These are phyloP conservation scores for Seriola aureovittata DNA, from an alignment of 2,113 vertebrate species.

Conservation along the genomic window DNA sequence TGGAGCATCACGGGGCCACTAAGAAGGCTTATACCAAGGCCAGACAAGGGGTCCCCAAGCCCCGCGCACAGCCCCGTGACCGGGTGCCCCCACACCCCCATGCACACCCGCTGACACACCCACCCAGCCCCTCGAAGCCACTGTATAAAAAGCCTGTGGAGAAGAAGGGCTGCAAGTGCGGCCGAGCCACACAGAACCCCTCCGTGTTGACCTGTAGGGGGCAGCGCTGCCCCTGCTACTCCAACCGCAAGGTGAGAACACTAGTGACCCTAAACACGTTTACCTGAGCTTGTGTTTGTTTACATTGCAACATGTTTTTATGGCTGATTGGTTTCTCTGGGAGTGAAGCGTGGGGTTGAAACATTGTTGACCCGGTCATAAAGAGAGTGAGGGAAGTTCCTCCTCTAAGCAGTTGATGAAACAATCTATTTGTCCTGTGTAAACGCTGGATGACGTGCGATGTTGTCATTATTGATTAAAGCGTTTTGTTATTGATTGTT, in stretches of 20 bases:
- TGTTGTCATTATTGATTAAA: not conserved
- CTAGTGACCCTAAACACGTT: too few relatives aligned
- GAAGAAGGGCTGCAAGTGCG: slow-evolving; percentile 99
- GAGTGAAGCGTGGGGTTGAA: too few relatives aligned
- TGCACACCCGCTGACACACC: slow-evolving; percentile 82
- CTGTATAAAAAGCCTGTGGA: slow-evolving; percentile 98
- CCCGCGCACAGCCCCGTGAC: slow-evolving; percentile 94
- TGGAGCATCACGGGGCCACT: slow-evolving; percentile 92
- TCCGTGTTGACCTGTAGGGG: slow-evolving; percentile 99
- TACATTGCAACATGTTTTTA: too few relatives aligned
- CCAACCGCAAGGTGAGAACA: slow-evolving; percentile 92
- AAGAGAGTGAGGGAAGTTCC: too few relatives aligned
- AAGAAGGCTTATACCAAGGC: slow-evolving; percentile 97
- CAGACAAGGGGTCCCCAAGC: slow-evolving; percentile 93
- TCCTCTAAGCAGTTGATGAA: too few relatives aligned
- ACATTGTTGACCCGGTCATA: too few relatives aligned
- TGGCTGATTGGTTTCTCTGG: too few relatives aligned
- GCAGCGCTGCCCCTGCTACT: slow-evolving; percentile 99
- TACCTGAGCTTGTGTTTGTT: too few relatives aligned
- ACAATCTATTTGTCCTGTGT: too few relatives aligned
- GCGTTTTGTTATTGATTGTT: not conserved
- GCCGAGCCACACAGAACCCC: slow-evolving; percentile 99
- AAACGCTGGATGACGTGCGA: not conserved
- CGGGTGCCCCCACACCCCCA: slow-evolving; percentile 90
- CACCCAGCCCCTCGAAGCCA: slow-evolving; percentile 96